Conservation (phyloP, 2,113 vertebrate genomes). For the Lophura nycthemera region DNA sequence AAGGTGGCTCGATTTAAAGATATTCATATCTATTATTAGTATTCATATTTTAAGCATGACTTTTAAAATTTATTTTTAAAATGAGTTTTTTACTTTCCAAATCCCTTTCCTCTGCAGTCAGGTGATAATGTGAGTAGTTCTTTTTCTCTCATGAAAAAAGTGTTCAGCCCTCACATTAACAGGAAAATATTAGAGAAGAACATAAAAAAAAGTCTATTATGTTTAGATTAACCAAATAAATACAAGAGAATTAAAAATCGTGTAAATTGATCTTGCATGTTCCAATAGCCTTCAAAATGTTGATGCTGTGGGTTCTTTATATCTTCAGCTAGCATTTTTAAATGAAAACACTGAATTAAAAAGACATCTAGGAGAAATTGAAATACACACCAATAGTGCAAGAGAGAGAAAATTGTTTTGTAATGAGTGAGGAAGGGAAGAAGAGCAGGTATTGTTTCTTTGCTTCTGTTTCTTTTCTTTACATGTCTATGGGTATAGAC, state of each 20-base stretch:
- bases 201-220: neutral
- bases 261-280: neutral
- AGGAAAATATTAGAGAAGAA: neutral
- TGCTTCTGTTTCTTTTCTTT: neutral
- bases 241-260: neutral
- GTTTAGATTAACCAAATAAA: conserved; percentile 33
- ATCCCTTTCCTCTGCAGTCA: neutral
- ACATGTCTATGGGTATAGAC: neutral
- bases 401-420: neutral
- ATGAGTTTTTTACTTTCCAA: neutral
- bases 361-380: neutral
- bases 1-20: neutral
- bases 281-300: neutral
- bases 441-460: neutral
- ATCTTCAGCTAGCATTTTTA: neutral
- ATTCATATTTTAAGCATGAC: neutral
- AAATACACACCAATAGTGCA: neutral
- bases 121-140: neutral
- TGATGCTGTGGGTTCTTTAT: neutral
- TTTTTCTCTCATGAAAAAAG: neutral
- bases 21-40: neutral
- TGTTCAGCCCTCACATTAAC: neutral
- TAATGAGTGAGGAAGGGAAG: neutral
- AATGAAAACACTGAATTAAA: conserved; percentile 42
- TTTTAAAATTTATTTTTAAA: neutral